Evolutionary conservation across 2,888 invertebrate genomes (phyloP), one percentile per base, ranked within the genome.

Genomic region (Troilus luridus): DNA sequence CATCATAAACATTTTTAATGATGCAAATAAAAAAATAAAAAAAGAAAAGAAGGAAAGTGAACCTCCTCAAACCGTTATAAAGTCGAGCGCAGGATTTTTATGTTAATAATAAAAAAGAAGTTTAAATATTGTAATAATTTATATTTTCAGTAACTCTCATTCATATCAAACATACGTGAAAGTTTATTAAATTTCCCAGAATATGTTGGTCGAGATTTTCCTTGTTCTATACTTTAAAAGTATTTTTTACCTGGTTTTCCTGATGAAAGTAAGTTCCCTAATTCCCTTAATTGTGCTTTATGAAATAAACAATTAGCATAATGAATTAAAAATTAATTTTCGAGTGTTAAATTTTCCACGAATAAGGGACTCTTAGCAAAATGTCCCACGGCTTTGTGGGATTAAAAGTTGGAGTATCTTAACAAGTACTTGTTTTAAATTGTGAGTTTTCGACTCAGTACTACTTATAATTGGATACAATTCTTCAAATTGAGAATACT

Each of bases 301-400:
- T 54, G 85, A 85, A 56, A n/a, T 85, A 85, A 85, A 85, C 85
- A 85, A 85, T 85, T 85, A 85, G 56, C 56, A 85, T 85, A 58
- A 85, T 85, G 85, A 85, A 85, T 85, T 8, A 85, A 85, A 56
- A 56, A 85, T n/a, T 56, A 85, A 56, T 21, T 41, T 41, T 41
- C 41, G 5, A 41, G 41, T 41, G 5, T 41, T 41, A 41, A 41
- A 41, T 41, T 54, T 67, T 41, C 72, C 72, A 77, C 41, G 41
- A 7, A 67, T 27, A 14, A 27, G 24, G 24, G 27, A 24, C 27
- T 27, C 14, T 67, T 67, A 5, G 0, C 17, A 8, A 27, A 41
- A 41, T 1, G 72, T 17, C 41, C 14, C 5, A 27, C 6, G 14
- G 72, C 41, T 41, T 41, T 77, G 17, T 17, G 17, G 17, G 19